A percentile compares a stretch with the other conserved stretches of the same genome.
Conservation (phyloP, 2,888 invertebrate species). For the Lasioglossum oenotherae region DNA sequence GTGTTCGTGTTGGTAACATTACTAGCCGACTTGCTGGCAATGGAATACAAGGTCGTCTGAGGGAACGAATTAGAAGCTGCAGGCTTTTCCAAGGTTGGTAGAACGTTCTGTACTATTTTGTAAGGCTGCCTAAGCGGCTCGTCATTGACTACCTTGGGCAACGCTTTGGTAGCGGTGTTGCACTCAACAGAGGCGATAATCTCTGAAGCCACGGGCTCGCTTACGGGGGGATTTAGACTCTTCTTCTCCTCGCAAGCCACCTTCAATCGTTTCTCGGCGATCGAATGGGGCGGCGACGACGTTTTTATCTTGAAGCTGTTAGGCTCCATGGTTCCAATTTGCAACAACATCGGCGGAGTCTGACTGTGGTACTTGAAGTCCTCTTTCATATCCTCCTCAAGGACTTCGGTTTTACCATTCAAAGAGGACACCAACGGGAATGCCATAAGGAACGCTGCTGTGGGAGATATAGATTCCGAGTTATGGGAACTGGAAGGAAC, state of each 20-base stretch:
- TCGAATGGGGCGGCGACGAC: constrained; percentile 44
- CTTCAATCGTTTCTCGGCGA: constrained; percentile 61
- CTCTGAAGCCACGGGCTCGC: constrained; percentile 42
- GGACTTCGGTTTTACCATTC: constrained; percentile 86
- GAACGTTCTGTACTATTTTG: constrained; percentile 76
- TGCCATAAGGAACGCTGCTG: constrained; percentile 91
- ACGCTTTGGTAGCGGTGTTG: constrained; percentile 66
- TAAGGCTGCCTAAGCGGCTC: constrained; percentile 79
- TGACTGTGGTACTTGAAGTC: constrained; percentile 83
- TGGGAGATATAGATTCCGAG: constrained; percentile 89
- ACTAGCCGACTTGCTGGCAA: constrained; percentile 36
- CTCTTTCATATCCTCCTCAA: constrained; percentile 86
- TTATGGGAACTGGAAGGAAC: constrained; percentile 86
- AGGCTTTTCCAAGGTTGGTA: constrained; percentile 60
- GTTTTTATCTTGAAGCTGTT: constrained; percentile 82
- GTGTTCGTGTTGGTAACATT: constrained; percentile 34
- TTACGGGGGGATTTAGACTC: constrained; percentile 30
- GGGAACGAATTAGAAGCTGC: constrained; percentile 51
- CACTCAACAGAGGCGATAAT: constrained; percentile 57
- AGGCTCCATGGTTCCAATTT: constrained; percentile 82
- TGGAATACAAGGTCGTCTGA: constrained; percentile 49
- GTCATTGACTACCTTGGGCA: constrained; percentile 79
- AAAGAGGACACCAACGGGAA: constrained; percentile 90
- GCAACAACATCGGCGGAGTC: constrained; percentile 82
- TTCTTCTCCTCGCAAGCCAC: constrained; percentile 57